Evolutionary conservation across 2,888 invertebrate species (phyloP), one percentile per base, ranked within the genome.

Genomic region (Troides helena): DNA sequence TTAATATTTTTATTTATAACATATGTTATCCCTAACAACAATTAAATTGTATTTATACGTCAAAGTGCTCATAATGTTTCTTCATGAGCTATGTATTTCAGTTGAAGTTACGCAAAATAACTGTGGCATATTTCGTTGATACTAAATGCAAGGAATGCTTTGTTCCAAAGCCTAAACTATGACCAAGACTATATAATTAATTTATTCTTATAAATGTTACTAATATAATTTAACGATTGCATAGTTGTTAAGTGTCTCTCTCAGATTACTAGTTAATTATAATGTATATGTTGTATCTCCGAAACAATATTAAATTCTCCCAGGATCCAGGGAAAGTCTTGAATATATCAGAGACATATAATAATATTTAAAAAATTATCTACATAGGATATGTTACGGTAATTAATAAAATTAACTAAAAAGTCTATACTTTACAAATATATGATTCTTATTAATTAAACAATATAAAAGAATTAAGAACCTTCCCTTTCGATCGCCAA

Each of bases 91-190:
- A 53, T 6, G 2, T 53, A 53, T n/a, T 53, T 53, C 18, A n/a
- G 18, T 8, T n/a, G 4, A n/a, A n/a, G 53, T n/a, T 18, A 53
- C 5, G 53, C 18, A 53, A 4, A 53, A 18, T n/a, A 53, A 1
- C 53, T n/a, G 53, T 8, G n/a, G 53, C 2, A 53, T n/a, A n/a
- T 53, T 53, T 53, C n/a, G 5, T 53, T n/a, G 18, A n/a, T 53
- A 53, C 53, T n/a, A n/a, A 53, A 53, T 53, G 53, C 18, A 53
- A 53, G 53, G 53, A 53, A 53, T 53, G 53, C 53, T 53, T 53
- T 53, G 53, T 6, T n/a, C 14, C 14, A n/a, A 12, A n/a, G 14
- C 8, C 8, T 53, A 18, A 53, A 53, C 53, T 53, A 53, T 53
- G 53, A 53, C 53, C n/a, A 8, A 53, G n/a, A 53, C n/a, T 7